Evolutionary conservation across 1,140 invertebrate species (phyloP).

Genomic region (Oppia nitens): DNA sequence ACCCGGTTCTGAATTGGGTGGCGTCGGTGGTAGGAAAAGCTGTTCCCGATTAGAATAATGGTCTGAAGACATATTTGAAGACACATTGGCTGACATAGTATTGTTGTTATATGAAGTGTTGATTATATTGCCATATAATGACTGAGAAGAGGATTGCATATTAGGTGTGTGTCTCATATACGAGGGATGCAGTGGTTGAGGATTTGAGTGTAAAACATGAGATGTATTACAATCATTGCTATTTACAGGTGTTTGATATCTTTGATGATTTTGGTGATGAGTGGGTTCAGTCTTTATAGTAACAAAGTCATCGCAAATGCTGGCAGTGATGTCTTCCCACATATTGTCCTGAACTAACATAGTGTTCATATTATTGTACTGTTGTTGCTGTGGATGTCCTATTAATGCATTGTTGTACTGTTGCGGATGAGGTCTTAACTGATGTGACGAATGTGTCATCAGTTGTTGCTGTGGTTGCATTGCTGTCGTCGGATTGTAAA

Average conservation of each 20-base stretch:
- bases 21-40: slow-evolving; percentile 13
- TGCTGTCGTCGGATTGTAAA: not conserved
- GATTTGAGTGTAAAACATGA: not conserved
- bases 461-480: not conserved
- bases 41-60: not conserved
- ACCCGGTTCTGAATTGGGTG: slow-evolving; percentile 17
- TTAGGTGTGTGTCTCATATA: not conserved
- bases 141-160: not conserved
- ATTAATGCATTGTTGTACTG: not conserved
- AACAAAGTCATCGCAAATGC: not conserved
- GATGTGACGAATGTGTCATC: not conserved
- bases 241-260: not conserved
- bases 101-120: not conserved
- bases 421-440: not conserved
- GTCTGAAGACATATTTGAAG: not conserved
- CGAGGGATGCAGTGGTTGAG: not conserved
- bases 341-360: not conserved
- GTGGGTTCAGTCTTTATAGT: not conserved
- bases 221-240: not conserved
- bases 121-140: not conserved
- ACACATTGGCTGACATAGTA: not conserved
- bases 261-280: not conserved
- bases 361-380: not conserved
- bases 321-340: not conserved
- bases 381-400: not conserved